Conservation (phyloP, 2,113 vertebrate species). For the Tyto alba region DNA sequence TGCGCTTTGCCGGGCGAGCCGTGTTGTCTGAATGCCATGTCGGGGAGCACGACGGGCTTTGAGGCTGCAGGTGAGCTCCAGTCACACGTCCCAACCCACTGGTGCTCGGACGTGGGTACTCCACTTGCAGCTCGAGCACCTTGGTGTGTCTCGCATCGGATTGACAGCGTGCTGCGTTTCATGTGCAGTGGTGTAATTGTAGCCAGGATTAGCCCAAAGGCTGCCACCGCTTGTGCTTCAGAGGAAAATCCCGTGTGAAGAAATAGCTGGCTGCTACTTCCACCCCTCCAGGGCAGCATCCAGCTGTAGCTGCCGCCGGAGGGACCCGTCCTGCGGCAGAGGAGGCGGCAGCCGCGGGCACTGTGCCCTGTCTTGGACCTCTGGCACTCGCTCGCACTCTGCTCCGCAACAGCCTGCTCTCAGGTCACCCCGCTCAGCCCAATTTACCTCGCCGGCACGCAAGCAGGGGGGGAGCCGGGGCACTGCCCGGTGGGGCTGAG, state of each 20-base stretch:
- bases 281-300: not conserved
- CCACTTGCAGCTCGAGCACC: rapidly evolving
- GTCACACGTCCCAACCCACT: rapidly evolving
- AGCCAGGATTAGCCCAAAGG: not conserved
- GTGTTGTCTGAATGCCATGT: rapidly evolving
- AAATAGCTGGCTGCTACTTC: not conserved
- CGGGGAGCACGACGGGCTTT: rapidly evolving
- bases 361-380: not conserved
- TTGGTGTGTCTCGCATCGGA: not conserved
- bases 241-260: not conserved
- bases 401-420: not conserved
- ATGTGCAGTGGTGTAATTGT: not conserved
- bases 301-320: not conserved
- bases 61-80: not conserved
- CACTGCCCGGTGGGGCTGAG: not conserved
- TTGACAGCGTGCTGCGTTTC: rapidly evolving
- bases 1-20: not conserved
- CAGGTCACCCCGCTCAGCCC: not conserved
- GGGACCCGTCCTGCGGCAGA: not conserved
- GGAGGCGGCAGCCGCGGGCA: not conserved
- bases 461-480: not conserved
- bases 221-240: not conserved
- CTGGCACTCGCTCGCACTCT: not conserved
- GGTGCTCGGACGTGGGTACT: rapidly evolving
- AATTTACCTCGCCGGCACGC: rapidly evolving